These are phyloP conservation scores for Centruroides sculpturatus DNA, from an alignment of 1,140 invertebrate genomes.

Conservation along the genomic window DNA sequence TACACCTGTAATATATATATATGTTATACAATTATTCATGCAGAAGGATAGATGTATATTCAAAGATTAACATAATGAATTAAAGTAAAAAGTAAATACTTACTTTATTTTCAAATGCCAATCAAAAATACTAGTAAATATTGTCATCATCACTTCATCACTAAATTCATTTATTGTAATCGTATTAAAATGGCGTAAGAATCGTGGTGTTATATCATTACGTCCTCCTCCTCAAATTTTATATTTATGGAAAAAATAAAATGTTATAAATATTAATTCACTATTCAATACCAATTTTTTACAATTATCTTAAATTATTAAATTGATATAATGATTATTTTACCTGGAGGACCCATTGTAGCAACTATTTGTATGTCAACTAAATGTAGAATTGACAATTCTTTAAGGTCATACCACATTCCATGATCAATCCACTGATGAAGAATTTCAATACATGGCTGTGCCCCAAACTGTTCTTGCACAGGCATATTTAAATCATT, in stretches of 20 bases:
- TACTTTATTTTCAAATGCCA: no score
- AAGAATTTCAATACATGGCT: conserved; percentile 80
- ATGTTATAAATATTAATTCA: no score
- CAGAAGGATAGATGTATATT: no score
- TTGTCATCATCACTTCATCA: conserved; percentile 67
- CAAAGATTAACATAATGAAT: no score
- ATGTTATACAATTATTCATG: no score
- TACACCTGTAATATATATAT: no score
- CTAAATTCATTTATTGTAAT: conserved; percentile 76
- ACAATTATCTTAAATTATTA: no score
- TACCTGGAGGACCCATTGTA: conserved; percentile 67
- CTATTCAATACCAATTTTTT: no score
- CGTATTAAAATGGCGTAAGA: conserved; percentile 73
- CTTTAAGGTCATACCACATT: conserved; percentile 86
- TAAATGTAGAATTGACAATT: conserved; percentile 63
- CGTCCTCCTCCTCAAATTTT: conserved; percentile 50
- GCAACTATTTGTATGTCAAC: conserved; percentile 76
- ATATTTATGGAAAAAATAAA: no score
- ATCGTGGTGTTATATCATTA: conserved; percentile 67
- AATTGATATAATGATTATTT: not conserved
- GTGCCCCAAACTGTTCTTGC: conserved; percentile 71
- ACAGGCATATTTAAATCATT: conserved; percentile 89
- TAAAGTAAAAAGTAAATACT: no score
- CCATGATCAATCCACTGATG: conserved; percentile 79
- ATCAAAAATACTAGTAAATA: conserved; percentile 37